A percentile compares a stretch with the other conserved stretches of the same genome.
Conservation (phyloP, 2,113 vertebrate genomes). For the Noctilio leporinus region DNA sequence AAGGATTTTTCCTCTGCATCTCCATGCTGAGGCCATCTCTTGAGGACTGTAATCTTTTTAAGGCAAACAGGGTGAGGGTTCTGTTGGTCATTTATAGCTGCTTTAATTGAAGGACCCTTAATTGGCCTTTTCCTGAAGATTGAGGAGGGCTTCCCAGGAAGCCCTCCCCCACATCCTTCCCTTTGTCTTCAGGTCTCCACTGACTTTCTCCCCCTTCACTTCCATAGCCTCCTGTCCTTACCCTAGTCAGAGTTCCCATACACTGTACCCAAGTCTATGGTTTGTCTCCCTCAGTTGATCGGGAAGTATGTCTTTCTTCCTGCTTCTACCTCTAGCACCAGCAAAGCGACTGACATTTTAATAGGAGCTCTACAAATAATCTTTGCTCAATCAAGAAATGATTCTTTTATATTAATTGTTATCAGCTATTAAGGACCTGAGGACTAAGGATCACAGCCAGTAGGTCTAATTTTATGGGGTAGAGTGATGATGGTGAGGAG, state of each 20-base stretch:
- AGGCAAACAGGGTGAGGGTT: not conserved
- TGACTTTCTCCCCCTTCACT: too few relatives aligned
- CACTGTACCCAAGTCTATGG: not conserved
- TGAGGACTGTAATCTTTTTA: not conserved
- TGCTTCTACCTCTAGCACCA: not conserved
- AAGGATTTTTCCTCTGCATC: not conserved
- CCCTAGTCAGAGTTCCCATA: not conserved
- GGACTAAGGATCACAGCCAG: not conserved
- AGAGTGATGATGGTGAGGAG: not conserved
- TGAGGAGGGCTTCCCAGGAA: not conserved
- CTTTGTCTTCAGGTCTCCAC: not conserved
- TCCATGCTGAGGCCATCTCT: not conserved
- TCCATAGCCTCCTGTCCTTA: not conserved
- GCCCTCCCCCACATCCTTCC: not conserved
- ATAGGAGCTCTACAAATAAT: not conserved
- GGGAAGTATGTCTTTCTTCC: not conserved
- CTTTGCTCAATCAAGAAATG: not conserved
- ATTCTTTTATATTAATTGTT: not conserved
- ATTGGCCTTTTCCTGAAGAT: not conserved
- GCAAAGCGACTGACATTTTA: not conserved
- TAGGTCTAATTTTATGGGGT: not conserved
- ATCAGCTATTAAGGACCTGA: not conserved
- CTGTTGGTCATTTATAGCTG: not conserved
- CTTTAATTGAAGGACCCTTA: not conserved
- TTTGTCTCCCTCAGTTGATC: not conserved